Evolutionary conservation across 92 coral and sea anemone genomes (phyloP), one percentile per base, ranked within the genome.

Genomic region (Zoanthus gigantus): DNA sequence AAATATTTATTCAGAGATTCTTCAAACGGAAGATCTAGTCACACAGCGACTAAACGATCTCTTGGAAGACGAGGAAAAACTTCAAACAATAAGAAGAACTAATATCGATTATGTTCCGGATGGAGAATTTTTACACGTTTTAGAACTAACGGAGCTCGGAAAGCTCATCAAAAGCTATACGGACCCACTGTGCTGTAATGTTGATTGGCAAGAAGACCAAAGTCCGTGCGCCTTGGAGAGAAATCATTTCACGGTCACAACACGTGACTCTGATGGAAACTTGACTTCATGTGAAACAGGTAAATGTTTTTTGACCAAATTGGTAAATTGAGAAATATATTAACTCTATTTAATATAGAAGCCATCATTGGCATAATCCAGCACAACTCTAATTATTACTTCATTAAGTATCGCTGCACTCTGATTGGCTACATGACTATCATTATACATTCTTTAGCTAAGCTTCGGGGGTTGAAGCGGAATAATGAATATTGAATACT

Each of bases 261-360:
- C 96, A 87, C 89, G 81, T 73, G 96, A 93, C 68, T 95, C 98
- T 84, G 96, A 91, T 86, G 89, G 93, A 23, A 91, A 87, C 53
- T 83, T 86, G 83, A 89, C 90, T 66, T 93, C 84, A 60, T 95
- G 95, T 75, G 98, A 95, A 54, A 80, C 74, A 45, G 85, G 85
- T 80, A 80, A 16, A 11, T 45, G 12, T 13, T 17, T 45, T 17
- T n/a, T 23, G 12, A 18, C 73, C 32, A 18, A 47, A 4, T 8
- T 8, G 5, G 8, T 4, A 4, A 47, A 47, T 47, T 47, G 8
- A 8, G 4, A 47, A 47, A 47, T 47, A 4, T 0, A 47, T 47
- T 47, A 4, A 4, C 52, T 8, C 52, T 8, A 4, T 8, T 8
- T 4, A 4, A 47, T 47, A 47, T 47, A 47, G 52, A 47, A 47